phyloP scores from a whole-genome alignment of 2,888 invertebrate genomes.

The Lasiommata megera region DNA sequence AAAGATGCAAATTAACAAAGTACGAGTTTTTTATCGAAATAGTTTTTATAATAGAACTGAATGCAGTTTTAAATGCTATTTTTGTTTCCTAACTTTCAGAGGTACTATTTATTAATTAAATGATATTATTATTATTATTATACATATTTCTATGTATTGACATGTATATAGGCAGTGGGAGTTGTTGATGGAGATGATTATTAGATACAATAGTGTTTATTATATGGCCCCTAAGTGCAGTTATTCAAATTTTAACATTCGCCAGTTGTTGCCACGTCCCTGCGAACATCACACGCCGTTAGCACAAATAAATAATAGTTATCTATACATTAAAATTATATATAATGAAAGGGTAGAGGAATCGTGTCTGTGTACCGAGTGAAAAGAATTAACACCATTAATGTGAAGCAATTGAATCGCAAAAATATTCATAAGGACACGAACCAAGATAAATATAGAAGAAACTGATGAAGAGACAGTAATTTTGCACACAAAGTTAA shows the following conservation, averaged over 20 bases:
- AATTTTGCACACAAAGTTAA: not conserved
- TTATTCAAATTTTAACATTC: constrained; percentile 82
- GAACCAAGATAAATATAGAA: not conserved
- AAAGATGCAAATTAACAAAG: constrained; percentile 73
- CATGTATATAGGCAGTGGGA: constrained; percentile 69
- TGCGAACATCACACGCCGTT: constrained; percentile 71
- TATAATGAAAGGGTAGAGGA: not conserved
- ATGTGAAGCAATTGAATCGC: not conserved
- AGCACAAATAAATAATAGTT: constrained; percentile 63
- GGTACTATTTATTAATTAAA: constrained; percentile 82
- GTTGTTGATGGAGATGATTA: constrained; percentile 54
- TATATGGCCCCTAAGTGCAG: constrained; percentile 74
- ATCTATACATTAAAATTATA: constrained; percentile 32
- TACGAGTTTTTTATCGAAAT: constrained; percentile 78
- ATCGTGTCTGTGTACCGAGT: not conserved
- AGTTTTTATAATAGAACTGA: constrained; percentile 79
- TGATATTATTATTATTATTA: constrained; percentile 81
- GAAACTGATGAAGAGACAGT: not conserved
- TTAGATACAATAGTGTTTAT: constrained; percentile 60
- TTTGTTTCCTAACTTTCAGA: constrained; percentile 82
- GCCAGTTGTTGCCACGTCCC: constrained; percentile 67
- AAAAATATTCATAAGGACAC: not conserved
- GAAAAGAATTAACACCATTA: not conserved
- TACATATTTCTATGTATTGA: constrained; percentile 81
- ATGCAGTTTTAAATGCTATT: constrained; percentile 73